Conservation (phyloP, 2,113 vertebrate species). For the Pleuronectes platessa region DNA sequence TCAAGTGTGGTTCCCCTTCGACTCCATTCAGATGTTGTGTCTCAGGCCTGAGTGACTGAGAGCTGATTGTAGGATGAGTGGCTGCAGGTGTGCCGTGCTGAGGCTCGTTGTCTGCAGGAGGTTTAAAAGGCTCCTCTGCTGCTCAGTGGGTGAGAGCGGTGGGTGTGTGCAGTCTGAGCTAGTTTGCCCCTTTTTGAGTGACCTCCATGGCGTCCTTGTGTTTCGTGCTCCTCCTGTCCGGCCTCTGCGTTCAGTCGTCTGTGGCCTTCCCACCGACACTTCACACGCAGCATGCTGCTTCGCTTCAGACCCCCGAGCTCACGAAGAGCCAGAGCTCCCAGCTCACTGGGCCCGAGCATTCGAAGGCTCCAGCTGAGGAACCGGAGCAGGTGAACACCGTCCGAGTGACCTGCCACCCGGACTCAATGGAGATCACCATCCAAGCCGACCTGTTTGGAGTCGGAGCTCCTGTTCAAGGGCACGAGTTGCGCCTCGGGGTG, state of each 20-base stretch:
- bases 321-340: background rate
- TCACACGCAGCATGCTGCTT: background rate
- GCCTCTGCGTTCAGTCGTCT: background rate
- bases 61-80: conserved; percentile 31
- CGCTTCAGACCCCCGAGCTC: background rate
- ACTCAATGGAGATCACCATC: conserved; percentile 65
- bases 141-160: conserved; percentile 26
- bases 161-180: background rate
- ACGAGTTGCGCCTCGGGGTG: conserved; percentile 68
- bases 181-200: background rate
- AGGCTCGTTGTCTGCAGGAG: background rate
- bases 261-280: conserved; percentile 9
- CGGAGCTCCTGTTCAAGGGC: conserved; percentile 42
- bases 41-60: background rate
- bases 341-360: background rate
- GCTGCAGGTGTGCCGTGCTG: conserved; percentile 50
- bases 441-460: conserved; percentile 71
- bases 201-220: conserved; percentile 26
- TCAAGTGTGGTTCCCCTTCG: background rate
- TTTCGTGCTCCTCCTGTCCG: conserved; percentile 24
- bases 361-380: background rate
- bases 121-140: conserved; percentile 2
- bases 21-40: background rate
- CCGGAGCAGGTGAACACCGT: conserved; percentile 53
- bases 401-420: conserved; percentile 61